A percentile compares a stretch with the other conserved stretches of the same genome.
Evolutionary conservation across 2,113 vertebrate genomes (phyloP).

Genomic region (Sphyrna mokarran): DNA sequence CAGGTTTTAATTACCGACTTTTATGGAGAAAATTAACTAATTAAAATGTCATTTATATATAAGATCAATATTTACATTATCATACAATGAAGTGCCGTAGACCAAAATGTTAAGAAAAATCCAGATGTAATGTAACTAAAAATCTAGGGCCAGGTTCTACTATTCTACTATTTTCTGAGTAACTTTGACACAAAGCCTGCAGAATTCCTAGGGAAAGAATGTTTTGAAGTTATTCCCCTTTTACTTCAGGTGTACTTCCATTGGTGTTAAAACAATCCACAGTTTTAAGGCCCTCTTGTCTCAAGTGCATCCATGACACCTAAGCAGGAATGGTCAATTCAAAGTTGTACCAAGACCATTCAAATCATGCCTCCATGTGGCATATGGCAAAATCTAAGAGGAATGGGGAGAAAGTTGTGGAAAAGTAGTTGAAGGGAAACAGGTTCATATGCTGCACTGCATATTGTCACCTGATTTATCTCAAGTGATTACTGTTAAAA

Average conservation of each 20-base stretch:
- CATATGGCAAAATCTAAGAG: too few relatives aligned
- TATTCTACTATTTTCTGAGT: neutral
- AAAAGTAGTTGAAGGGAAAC: neutral
- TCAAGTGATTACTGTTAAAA: neutral
- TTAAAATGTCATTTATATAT: neutral
- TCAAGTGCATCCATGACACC: neutral
- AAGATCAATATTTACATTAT: neutral
- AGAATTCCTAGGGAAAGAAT: neutral
- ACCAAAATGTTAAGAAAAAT: neutral
- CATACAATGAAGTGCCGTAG: neutral
- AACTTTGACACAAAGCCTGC: neutral
- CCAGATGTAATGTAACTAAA: neutral
- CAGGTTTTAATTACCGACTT: neutral
- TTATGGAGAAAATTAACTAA: neutral
- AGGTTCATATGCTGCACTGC: neutral
- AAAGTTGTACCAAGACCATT: neutral
- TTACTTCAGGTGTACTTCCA: neutral
- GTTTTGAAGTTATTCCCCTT: neutral
- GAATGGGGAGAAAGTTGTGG: neutral
- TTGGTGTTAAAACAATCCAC: neutral
- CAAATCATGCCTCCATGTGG: neutral
- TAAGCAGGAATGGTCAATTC: neutral
- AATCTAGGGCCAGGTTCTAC: neutral
- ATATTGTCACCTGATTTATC: neutral
- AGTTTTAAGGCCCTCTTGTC: neutral